A percentile compares a stretch with the other conserved stretches of the same genome.
Conservation (phyloP, 2,797 vertebrate genomes). For the Glyptemys insculpta region DNA sequence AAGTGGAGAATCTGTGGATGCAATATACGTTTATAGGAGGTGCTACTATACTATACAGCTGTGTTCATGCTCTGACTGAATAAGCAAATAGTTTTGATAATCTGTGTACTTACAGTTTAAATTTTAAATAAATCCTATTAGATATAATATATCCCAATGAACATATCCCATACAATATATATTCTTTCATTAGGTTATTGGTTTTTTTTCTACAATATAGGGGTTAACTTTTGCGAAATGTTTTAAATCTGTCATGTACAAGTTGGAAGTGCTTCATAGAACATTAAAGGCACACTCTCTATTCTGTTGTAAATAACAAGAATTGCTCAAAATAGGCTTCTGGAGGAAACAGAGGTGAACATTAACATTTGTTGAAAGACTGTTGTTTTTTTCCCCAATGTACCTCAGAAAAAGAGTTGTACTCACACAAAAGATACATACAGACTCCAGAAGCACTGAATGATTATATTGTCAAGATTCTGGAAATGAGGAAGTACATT, state of each 20-base stretch:
- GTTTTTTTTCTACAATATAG: not conserved
- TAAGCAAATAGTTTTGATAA: not conserved
- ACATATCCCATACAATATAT: not conserved
- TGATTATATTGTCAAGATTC: not conserved
- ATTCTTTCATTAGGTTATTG: not conserved
- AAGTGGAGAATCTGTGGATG: not conserved
- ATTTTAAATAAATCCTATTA: not conserved
- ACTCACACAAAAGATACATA: not conserved
- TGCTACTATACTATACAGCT: not conserved
- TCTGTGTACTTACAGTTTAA: not conserved
- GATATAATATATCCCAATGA: not conserved
- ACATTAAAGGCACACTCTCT: not conserved
- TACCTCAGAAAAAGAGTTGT: accelerated
- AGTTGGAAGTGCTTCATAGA: not conserved
- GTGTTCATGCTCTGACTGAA: not conserved
- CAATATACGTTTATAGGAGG: not conserved
- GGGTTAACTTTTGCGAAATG: not conserved
- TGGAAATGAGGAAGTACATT: not conserved
- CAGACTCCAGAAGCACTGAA: not conserved
- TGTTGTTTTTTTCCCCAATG: not conserved
- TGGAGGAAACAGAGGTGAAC: not conserved
- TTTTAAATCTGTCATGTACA: not conserved
- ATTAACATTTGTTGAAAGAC: not conserved
- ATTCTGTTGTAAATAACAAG: not conserved
- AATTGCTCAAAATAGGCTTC: not conserved